A percentile compares a stretch with the other conserved stretches of the same genome.
Evolutionary conservation across 1,140 invertebrate species (phyloP).

Genomic region (Drosophila elegans): DNA sequence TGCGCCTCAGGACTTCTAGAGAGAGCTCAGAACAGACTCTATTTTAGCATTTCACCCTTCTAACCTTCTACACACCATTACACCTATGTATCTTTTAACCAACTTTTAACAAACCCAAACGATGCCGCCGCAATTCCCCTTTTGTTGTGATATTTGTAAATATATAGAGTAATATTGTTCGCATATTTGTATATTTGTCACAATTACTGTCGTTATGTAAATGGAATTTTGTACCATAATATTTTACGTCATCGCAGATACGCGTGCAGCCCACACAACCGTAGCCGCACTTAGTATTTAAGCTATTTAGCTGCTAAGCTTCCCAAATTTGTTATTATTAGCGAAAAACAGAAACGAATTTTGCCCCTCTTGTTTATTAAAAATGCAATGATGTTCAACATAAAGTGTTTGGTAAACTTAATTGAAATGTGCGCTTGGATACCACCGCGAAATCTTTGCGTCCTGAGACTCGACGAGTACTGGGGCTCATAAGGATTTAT

Average conservation of each 20-base stretch:
- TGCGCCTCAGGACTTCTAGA: slow-evolving; percentile 46
- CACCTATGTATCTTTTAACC: neutral
- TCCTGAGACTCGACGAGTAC: neutral
- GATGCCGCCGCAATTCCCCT: slow-evolving; percentile 42
- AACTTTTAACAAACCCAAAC: slow-evolving; percentile 2
- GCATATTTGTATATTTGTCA: slow-evolving; percentile 61
- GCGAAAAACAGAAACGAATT: slow-evolving; percentile 36
- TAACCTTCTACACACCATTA: slow-evolving; percentile 6
- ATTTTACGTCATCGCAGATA: slow-evolving; percentile 21
- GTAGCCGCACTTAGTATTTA: slow-evolving; percentile 30
- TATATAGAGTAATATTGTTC: slow-evolving; percentile 53
- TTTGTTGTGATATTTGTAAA: slow-evolving; percentile 77
- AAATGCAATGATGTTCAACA: slow-evolving; percentile 22
- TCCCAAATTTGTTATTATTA: slow-evolving; percentile 24
- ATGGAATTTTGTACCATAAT: slow-evolving; percentile 40
- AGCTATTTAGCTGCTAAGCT: slow-evolving; percentile 30
- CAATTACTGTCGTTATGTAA: slow-evolving; percentile 59
- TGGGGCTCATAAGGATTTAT: slow-evolving; percentile 1
- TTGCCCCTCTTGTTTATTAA: slow-evolving; percentile 32
- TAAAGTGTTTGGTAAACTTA: slow-evolving; percentile 1
- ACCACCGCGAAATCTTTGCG: neutral
- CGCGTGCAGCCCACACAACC: neutral
- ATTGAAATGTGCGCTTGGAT: slow-evolving; percentile 1
- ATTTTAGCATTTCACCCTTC: slow-evolving; percentile 33
- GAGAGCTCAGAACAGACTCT: slow-evolving; percentile 44